Base-by-base conservation (phyloP, 2,888 invertebrate species). In the Drosophila pseudotakahashii region DNA sequence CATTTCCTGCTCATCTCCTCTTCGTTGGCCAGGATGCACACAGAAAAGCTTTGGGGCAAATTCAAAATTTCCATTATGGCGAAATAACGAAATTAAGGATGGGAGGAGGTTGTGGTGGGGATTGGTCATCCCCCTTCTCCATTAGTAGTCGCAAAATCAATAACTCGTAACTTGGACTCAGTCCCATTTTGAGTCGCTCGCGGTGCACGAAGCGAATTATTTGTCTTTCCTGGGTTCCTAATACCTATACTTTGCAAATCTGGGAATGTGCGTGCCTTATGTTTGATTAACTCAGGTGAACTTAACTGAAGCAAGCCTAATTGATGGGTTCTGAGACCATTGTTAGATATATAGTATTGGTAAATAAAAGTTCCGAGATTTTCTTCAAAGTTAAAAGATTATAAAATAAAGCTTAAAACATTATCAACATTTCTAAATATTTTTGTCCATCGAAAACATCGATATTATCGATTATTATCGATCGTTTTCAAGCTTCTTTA, bases 31-130 rank as follows among this genome's bases (percentile, higher is more conserved):
- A 34, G 34, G 34, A 10, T 30, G 60, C 60, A 44, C 47, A 11
- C 11, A 36, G 30, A 13, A 16, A 42, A 36, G 62, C 62, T 14
- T 42, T 7, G n/a, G 44, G 51, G 41, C 23, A 37, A 62, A 51
- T 52, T 64, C 51, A 58, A 55, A 70, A 61, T 76, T 78, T 61
- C 66, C 81, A 71, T 79, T 71, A 79, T 74, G 74, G 74, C 52
- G 71, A 82, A 81, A 59, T 55, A 59, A 41, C 32, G 54, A 59
- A 59, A 41, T 37, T 30, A 53, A 37, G 26, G 34, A 26, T 36
- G 41, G 47, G 3, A 7, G 42, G 26, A 13, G 23, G 19, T 42
- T 16, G 19, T 9, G 16, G 23, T 36, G 52, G 39, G 32, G 16
- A 14, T 16, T 42, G 52, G 37, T 23, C 14, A 14, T 16, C 23